phyloP scores from a whole-genome alignment of 2,888 invertebrate genomes.

The Pimpla rufipes region DNA sequence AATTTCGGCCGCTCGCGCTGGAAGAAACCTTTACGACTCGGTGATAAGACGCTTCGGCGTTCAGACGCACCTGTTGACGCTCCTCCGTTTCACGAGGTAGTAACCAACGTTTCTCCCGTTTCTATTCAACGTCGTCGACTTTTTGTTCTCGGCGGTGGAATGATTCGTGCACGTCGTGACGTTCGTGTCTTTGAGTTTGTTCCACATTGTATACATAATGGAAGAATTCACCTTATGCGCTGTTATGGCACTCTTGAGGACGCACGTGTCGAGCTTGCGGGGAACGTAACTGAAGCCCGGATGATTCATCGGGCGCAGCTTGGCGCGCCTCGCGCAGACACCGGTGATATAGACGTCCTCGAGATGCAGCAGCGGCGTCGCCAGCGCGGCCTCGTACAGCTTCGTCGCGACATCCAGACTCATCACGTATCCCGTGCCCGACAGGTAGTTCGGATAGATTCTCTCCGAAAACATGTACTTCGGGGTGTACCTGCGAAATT shows the following conservation, averaged over 20 bases:
- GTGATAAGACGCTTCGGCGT: constrained; percentile 1
- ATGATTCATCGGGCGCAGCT: constrained; percentile 88
- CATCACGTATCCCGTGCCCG: constrained; percentile 93
- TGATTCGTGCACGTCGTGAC: constrained; percentile 70
- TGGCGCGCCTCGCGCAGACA: constrained; percentile 88
- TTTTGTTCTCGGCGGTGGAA: constrained; percentile 65
- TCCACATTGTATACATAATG: constrained; percentile 85
- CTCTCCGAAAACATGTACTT: constrained; percentile 91
- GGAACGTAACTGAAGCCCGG: constrained; percentile 88
- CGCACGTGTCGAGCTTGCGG: constrained; percentile 86
- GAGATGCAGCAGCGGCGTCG: constrained; percentile 90
- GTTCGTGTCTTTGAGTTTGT: constrained; percentile 77
- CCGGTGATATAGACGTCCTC: constrained; percentile 94
- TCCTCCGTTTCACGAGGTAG: constrained; percentile 76
- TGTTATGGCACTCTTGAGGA: constrained; percentile 86
- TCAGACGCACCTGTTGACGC: constrained; percentile 71
- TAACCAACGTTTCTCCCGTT: constrained; percentile 78
- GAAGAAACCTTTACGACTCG: neutral
- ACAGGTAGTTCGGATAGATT: constrained; percentile 92
- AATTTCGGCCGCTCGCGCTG: neutral
- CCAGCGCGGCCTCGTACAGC: constrained; percentile 89
- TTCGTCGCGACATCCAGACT: constrained; percentile 89
- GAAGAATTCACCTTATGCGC: constrained; percentile 87
- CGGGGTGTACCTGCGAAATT: constrained; percentile 89
- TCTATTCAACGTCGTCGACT: constrained; percentile 71